Conservation (phyloP, 1,140 invertebrate genomes). For the Rhagoletis pomonella region DNA sequence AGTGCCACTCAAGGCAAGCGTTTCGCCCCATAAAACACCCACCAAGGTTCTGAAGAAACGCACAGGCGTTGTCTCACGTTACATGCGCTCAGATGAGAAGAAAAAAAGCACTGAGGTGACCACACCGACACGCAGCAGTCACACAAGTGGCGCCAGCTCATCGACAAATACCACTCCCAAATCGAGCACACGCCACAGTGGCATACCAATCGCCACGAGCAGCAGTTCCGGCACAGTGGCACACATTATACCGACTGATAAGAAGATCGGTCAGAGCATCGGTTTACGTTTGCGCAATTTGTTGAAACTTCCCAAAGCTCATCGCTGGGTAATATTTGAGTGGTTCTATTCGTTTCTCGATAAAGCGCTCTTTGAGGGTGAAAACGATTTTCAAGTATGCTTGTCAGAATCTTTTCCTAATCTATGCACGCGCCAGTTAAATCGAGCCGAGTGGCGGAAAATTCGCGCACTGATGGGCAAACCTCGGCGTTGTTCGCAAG, state of each 20-base stretch:
- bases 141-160: background rate
- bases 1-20: slow-evolving; percentile 69
- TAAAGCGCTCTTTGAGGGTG: slow-evolving; percentile 93
- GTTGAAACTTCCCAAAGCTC: slow-evolving; percentile 98
- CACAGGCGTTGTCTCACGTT: slow-evolving; percentile 68
- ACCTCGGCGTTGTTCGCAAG: slow-evolving; percentile 92
- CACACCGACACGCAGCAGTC: slow-evolving; percentile 31
- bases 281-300: slow-evolving; percentile 94
- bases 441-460: slow-evolving; percentile 96
- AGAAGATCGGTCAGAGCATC: slow-evolving; percentile 87
- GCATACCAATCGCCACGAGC: background rate
- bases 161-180: slow-evolving; percentile 54
- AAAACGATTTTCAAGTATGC: slow-evolving; percentile 98
- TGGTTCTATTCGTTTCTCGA: slow-evolving; percentile 99
- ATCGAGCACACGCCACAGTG: slow-evolving; percentile 40
- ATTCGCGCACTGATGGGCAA: slow-evolving; percentile 98
- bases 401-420: slow-evolving; percentile 96
- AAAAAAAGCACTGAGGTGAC: slow-evolving; percentile 59
- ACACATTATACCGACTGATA: slow-evolving; percentile 64
- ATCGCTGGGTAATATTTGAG: slow-evolving; percentile 99
- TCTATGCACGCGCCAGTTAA: slow-evolving; percentile 88
- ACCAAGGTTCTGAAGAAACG: slow-evolving; percentile 76
- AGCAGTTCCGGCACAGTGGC: slow-evolving; percentile 52
- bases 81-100: slow-evolving; percentile 69
- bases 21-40: slow-evolving; percentile 74